These are phyloP conservation scores for Helostoma temminkii DNA, from an alignment of 2,797 vertebrate genomes.

Conservation along the genomic window DNA sequence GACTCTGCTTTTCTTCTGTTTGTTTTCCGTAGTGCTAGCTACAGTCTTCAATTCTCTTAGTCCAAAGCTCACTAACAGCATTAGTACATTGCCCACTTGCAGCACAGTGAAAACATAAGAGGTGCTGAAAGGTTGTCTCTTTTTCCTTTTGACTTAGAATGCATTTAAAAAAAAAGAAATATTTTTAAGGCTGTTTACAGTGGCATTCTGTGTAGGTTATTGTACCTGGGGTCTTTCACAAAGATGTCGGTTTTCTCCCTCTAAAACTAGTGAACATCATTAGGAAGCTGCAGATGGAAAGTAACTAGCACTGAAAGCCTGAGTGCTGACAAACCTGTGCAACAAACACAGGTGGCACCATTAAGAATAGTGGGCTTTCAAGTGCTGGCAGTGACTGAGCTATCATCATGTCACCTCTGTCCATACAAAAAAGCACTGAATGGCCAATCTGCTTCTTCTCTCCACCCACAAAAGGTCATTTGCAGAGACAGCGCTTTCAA, in stretches of 20 bases:
- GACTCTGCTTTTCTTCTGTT: conserved; percentile 36
- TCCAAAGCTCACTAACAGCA: conserved; percentile 30
- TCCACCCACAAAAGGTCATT: conserved; percentile 68
- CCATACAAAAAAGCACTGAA: conserved; percentile 56
- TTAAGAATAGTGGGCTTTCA: conserved; percentile 66
- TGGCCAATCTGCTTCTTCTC: conserved; percentile 67
- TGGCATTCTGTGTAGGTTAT: conserved; percentile 22
- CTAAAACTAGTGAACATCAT: conserved; percentile 59
- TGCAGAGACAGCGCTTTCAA: conserved; percentile 63
- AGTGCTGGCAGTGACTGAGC: conserved; percentile 58
- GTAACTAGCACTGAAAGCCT: conserved; percentile 62
- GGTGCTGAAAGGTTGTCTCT: conserved; percentile 10
- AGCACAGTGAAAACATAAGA: conserved; percentile 34
- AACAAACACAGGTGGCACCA: conserved; percentile 71
- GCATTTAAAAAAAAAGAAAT: not conserved
- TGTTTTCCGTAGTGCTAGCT: conserved; percentile 13
- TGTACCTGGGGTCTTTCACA: conserved; percentile 42
- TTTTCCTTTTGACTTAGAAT: conserved; percentile 22
- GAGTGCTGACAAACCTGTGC: conserved; percentile 51
- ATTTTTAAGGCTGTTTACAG: conserved; percentile 46
- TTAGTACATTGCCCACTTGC: conserved; percentile 28
- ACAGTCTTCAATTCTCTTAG: conserved; percentile 29
- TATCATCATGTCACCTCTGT: conserved; percentile 68
- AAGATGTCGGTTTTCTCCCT: conserved; percentile 39
- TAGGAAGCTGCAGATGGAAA: conserved; percentile 61